Evolutionary conservation across 2,113 vertebrate species (phyloP), one percentile per base, ranked within the genome.

Genomic region (Nannospalax galili): DNA sequence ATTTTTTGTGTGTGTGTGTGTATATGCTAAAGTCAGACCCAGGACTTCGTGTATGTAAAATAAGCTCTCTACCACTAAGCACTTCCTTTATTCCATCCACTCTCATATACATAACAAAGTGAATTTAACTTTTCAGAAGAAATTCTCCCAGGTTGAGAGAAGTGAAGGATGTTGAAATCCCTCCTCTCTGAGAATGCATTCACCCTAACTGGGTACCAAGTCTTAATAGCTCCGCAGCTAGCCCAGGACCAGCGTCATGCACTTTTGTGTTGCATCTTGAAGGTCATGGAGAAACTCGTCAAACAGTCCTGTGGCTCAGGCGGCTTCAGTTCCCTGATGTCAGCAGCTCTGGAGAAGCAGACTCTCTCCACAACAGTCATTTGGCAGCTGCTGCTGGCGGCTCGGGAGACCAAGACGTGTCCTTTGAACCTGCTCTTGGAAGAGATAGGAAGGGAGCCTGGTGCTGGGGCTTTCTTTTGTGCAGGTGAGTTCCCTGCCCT

Each of bases 381-480:
- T 64, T 98, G 98, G 98, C 98, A 98, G 52, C 92, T 98, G 85
- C 96, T 99, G 48, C 69, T 98, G 56, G 95, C 87, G 40, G 94
- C 96, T 92, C 96, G 70, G 92, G 96, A 97, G 56, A 92, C 92
- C 12, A 90, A 92, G 79, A 40, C 69, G 62, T 93, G 98, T 72
- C 95, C 96, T 0, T 69, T 98, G 78, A 96, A 80, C 70, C 60
- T 95, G 30, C 96, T 99, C 62, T 37, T 98, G 84, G 97, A 98
- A 56, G 98, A 98, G 84, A 96, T 99, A 78, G 96, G 67, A 19
- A 98, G 97, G 87, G 98, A 99, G 15, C 97, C 98, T 0, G 96
- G 97, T 0, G 97, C 98, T 0, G 85, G 95, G 0, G 78, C 96
- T 42, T 98, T 98, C 92, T 97, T 99, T 93, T 97, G 82, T 64